Percentiles rank a stretch among this genome's conserved stretches.
Conservation (phyloP, 2,113 vertebrate species). For the Lophochroa leadbeateri region DNA sequence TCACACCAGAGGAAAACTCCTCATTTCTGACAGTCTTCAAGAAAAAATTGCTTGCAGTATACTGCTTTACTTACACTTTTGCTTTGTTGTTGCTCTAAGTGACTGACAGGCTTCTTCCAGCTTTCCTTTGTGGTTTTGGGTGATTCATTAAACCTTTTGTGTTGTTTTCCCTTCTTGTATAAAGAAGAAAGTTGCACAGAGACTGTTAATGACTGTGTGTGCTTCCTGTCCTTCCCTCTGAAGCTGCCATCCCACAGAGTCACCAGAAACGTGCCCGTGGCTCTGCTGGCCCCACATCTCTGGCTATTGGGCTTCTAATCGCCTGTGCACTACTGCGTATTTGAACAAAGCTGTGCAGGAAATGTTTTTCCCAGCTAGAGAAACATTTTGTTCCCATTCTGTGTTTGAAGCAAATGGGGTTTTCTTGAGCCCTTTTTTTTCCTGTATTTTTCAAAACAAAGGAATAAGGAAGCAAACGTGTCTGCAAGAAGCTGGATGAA, state of each 20-base stretch:
- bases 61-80: background rate
- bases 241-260: background rate
- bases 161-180: background rate
- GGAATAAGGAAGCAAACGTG: background rate
- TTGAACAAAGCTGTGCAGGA: background rate
- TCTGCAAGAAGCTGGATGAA: background rate
- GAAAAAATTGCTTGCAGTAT: background rate
- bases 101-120: background rate
- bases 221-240: background rate
- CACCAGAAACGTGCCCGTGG: background rate
- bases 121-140: background rate
- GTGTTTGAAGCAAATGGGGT: background rate
- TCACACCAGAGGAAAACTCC: background rate
- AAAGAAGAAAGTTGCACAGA: background rate
- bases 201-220: background rate
- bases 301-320: background rate
- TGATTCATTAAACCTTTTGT: background rate
- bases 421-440: background rate
- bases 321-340: background rate
- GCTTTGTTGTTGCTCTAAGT: background rate
- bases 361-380: slow-evolving; percentile 28
- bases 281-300: background rate
- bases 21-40: background rate
- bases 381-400: slow-evolving; percentile 44
- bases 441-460: slow-evolving; percentile 7